phyloP scores from a whole-genome alignment of 2,888 invertebrate species.

The Tenthredo notha region DNA sequence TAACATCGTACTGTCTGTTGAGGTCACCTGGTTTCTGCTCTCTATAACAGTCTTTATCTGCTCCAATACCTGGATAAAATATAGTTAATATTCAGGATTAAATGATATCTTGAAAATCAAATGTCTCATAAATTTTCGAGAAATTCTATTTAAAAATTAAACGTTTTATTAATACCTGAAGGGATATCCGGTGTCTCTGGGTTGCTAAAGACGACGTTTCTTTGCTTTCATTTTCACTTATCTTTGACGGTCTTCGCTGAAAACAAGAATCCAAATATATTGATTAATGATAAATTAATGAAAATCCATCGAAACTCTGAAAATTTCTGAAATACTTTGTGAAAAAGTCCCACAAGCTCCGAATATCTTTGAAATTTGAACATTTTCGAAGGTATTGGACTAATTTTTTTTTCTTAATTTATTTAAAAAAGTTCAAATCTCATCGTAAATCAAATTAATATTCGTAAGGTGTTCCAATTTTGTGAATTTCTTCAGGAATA shows the following conservation, averaged over 20 bases:
- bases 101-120: background rate
- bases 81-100: background rate
- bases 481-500: no score
- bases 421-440: no score
- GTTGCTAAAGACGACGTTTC: constrained; percentile 69
- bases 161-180: constrained; percentile 68
- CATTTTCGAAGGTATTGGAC: no score
- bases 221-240: constrained; percentile 69
- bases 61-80: constrained; percentile 71
- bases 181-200: constrained; percentile 74
- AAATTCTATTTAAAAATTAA: background rate
- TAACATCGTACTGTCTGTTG: constrained; percentile 64
- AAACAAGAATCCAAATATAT: background rate
- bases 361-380: no score
- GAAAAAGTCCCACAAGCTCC: no score
- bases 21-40: constrained; percentile 73
- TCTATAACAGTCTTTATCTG: constrained; percentile 77
- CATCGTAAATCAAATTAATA: no score
- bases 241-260: constrained; percentile 72
- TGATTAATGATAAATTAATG: background rate
- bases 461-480: no score
- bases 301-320: background rate
- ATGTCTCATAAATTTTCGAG: background rate
- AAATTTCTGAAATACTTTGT: no score
- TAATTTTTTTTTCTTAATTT: no score